A percentile compares a stretch with the other conserved stretches of the same genome.
These are phyloP conservation scores for Larimichthys crocea DNA, from an alignment of 2,113 vertebrate species.

Conservation along the genomic window DNA sequence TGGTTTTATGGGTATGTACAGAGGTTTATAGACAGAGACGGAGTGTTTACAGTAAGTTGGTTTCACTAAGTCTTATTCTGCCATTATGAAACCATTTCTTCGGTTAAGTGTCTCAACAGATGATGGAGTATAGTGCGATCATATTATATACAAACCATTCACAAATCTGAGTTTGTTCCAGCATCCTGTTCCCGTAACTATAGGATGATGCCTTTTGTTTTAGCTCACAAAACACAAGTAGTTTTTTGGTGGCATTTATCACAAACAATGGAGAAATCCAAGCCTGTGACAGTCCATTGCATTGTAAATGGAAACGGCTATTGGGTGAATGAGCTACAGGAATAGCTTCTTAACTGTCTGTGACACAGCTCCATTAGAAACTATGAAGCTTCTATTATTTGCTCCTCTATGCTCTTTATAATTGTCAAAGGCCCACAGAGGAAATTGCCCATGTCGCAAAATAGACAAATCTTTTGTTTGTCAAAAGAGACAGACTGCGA, in stretches of 20 bases:
- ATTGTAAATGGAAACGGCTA: constrained; percentile 67
- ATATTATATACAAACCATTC: constrained; percentile 28
- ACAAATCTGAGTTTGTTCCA: constrained; percentile 9
- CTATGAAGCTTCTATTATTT: constrained; percentile 69
- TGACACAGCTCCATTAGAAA: constrained; percentile 74
- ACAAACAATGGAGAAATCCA: constrained; percentile 59
- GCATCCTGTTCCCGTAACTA: constrained; percentile 37
- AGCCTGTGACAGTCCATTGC: constrained; percentile 57
- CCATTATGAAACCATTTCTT: constrained; percentile 18
- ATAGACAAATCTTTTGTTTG: constrained; percentile 64
- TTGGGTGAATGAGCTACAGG: constrained; percentile 67
- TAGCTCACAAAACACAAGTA: constrained; percentile 55
- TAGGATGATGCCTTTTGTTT: constrained; percentile 51
- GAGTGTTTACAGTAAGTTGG: background rate
- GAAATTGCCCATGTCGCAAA: constrained; percentile 68
- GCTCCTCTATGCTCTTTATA: constrained; percentile 60
- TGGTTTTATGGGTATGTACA: constrained; percentile 31
- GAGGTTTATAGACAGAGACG: constrained; percentile 23
- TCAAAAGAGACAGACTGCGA: constrained; percentile 39
- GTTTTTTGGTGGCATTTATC: constrained; percentile 51
- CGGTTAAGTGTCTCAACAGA: constrained; percentile 27
- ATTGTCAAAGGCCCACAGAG: constrained; percentile 62
- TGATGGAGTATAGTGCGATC: constrained; percentile 44
- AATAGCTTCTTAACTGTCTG: constrained; percentile 72
- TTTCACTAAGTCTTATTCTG: constrained; percentile 18